phyloP scores from a whole-genome alignment of 2,888 invertebrate species.

The Macrosiphum euphorbiae region DNA sequence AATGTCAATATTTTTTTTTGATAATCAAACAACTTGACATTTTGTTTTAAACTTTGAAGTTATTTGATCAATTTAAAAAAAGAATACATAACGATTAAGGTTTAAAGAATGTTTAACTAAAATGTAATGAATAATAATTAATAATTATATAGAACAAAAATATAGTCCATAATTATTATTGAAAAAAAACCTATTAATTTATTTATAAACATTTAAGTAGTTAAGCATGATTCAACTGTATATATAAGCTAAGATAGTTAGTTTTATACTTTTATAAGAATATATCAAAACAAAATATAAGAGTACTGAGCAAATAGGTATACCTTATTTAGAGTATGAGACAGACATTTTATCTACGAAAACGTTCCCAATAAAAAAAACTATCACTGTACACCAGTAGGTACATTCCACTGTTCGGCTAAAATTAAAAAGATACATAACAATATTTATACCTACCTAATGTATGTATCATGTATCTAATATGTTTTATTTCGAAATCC shows the following conservation, averaged over 20 bases:
- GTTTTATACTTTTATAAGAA: not conserved
- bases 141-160: not conserved
- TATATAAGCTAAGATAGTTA: not conserved
- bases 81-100: not conserved
- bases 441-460: too few relatives aligned
- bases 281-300: not conserved
- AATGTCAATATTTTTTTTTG: not conserved
- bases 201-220: not conserved
- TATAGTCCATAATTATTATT: not conserved
- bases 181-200: too few relatives aligned
- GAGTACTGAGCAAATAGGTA: not conserved
- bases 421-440: not conserved
- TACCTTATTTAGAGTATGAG: not conserved
- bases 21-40: not conserved
- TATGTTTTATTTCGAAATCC: not conserved
- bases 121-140: not conserved
- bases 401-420: not conserved
- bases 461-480: not conserved
- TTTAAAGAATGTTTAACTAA: too few relatives aligned
- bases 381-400: not conserved
- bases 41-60: not conserved
- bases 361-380: not conserved
- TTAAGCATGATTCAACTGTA: not conserved
- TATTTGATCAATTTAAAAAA: not conserved
- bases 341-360: not conserved